Base-by-base conservation (phyloP, 2,888 invertebrate genomes). In the Nephrocerus scutellatus region DNA sequence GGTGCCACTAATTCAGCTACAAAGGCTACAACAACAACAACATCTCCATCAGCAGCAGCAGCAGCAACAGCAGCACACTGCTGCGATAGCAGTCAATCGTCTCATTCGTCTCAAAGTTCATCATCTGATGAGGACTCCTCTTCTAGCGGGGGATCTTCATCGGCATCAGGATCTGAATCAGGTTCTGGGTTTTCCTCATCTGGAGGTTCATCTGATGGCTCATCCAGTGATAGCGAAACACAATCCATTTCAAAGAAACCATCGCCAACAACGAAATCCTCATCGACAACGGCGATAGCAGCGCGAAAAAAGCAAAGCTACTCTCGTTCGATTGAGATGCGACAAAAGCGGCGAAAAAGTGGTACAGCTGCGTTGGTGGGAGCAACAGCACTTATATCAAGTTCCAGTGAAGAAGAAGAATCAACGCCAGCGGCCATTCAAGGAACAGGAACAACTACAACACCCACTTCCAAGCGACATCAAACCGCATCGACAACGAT, bases 41-140 rank as follows among this genome's bases (percentile, higher is more conserved):
- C 49, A 13, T 12, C 48, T 36, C 40, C 47, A 21, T 34, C 36
- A 14, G 21, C 34, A 9, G 14, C 35, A 4, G 26, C 37, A 18
- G 26, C 31, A 7, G 20, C 42, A 8, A 28, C 25, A 10, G 12
- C 14, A n/a, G n/a, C n/a, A 5, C 29, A 35, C 5, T 29, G 23
- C 16, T 53, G 49, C 19, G 46, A 48, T 5, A 58, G 51, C 30
- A 54, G 53, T 34, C 45, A 59, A 48, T 54, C 60, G 40, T 56
- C 63, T 34, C 52, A 55, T 42, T 59, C 64, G 49, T 56, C 60
- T 10, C 57, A 56, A 48, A 60, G 57, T 36, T 59, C 61, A 25
- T 56, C 62, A 51, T 62, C 62, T 35, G 57, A 43, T 25, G 50
- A 52, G 48, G 62, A 62, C 52, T 56, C 61, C 39, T 59, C 60